Percentiles rank a stretch among this genome's conserved stretches.
These are phyloP conservation scores for Ptyas mucosa DNA, from an alignment of 2,113 vertebrate species.

Conservation along the genomic window DNA sequence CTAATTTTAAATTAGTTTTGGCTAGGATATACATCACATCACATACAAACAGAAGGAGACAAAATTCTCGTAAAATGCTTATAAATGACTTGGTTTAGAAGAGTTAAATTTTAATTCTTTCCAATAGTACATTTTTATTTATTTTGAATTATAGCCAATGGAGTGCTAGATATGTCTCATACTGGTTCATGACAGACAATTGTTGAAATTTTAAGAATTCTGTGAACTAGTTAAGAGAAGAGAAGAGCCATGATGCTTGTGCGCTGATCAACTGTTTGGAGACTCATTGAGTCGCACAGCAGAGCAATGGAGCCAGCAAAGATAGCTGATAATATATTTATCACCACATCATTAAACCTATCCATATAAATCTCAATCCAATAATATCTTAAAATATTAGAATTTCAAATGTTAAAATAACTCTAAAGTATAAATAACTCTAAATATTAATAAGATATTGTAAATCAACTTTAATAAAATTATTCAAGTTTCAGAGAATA, in stretches of 20 bases:
- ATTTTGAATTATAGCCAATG: background rate
- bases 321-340: background rate
- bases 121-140: background rate
- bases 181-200: background rate
- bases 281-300: background rate
- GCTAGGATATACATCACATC: background rate
- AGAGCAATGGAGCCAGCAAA: background rate
- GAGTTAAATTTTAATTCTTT: background rate
- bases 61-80: background rate
- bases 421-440: background rate
- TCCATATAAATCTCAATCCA: background rate
- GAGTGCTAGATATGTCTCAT: background rate
- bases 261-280: background rate
- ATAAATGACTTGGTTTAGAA: background rate
- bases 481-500: background rate
- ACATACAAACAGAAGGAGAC: background rate
- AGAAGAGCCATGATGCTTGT: background rate
- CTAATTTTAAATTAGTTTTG: background rate
- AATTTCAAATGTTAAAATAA: background rate
- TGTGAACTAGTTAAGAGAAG: background rate
- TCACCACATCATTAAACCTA: background rate
- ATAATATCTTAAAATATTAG: background rate
- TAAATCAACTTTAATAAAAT: background rate
- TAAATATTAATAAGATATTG: background rate
- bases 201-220: background rate